Conservation (phyloP, 2,113 vertebrate genomes). For the Salvator merianae region DNA sequence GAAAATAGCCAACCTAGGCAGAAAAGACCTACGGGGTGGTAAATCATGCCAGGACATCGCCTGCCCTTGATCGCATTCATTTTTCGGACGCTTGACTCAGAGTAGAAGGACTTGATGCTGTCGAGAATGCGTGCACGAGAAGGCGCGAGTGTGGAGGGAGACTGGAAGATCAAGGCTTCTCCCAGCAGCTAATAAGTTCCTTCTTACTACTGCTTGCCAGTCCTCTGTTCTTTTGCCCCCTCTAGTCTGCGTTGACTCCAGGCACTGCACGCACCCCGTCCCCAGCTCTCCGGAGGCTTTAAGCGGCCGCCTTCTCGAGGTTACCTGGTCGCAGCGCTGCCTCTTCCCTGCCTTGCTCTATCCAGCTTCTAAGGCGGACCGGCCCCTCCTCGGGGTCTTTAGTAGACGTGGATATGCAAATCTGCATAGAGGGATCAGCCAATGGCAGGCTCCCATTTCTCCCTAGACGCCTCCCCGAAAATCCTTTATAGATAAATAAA, state of each 20-base stretch:
- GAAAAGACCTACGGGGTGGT: constrained; percentile 58
- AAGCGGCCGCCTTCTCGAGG: not conserved
- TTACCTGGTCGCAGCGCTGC: not conserved
- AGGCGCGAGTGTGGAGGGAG: not conserved
- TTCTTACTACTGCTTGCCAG: not conserved
- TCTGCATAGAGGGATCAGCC: constrained; percentile 70
- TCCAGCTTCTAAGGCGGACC: constrained; percentile 17
- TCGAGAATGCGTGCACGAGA: constrained; percentile 21
- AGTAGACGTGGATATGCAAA: constrained; percentile 90
- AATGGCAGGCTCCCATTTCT: constrained; percentile 61
- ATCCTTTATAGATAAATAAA: constrained; percentile 73
- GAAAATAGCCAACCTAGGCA: constrained; percentile 73
- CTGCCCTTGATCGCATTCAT: constrained; percentile 7
- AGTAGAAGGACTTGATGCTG: not conserved
- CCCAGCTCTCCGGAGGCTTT: not conserved
- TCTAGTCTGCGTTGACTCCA: not conserved
- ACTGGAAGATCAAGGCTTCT: not conserved
- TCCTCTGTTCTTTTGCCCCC: no score
- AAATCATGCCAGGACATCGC: constrained; percentile 11
- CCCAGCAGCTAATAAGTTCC: constrained; percentile 30
- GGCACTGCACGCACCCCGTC: not conserved
- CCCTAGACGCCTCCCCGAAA: constrained; percentile 71
- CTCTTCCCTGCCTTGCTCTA: not conserved
- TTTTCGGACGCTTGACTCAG: not conserved
- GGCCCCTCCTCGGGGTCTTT: constrained; percentile 72